Evolutionary conservation across 1,140 invertebrate species (phyloP), one percentile per base, ranked within the genome.

Genomic region (Neelides sp.): DNA sequence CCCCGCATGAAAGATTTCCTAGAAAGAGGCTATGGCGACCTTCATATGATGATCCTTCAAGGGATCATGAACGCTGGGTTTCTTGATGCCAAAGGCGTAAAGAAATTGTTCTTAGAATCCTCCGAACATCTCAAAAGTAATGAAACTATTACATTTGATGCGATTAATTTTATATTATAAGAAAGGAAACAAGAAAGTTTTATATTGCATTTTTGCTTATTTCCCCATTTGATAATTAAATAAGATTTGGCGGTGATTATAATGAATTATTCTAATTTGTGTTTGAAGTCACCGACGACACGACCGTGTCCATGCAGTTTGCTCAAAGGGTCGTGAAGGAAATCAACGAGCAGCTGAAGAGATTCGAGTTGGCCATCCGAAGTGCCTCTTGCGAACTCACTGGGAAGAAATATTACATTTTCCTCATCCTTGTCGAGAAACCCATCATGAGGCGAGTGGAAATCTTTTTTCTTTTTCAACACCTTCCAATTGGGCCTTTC

Each of bases 1-100:
- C n/a, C n/a, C n/a, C n/a, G n/a, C n/a, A n/a, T n/a, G n/a, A n/a
- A n/a, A n/a, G n/a, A n/a, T n/a, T n/a, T n/a, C n/a, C n/a, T n/a
- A n/a, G n/a, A n/a, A n/a, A n/a, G n/a, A n/a, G n/a, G n/a, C n/a
- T 59, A 59, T 34, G 58, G 58, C 3, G 48, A 56, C 36, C 53
- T 59, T 51, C 58, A 59, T 36, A 41, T 24, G 22, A 41, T 59
- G n/a, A 49, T 59, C 17, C 51, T 59, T 28, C 58, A 59, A 46
- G 54, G 58, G 19, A 46, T 59, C 13, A 50, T 59, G 54, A 35
- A 51, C 8, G 43, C 48, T 17, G 58, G 58, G 2, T 35, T 42
- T 22, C 41, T 59, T 3, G 48, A 59, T 36, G 47, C 40, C 2
- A 48, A 48, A 41, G 51, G 58, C 22, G 58, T 59, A 3, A 59